phyloP scores from a whole-genome alignment of 2,797 vertebrate species.

The Premnoplex brunnescens region DNA sequence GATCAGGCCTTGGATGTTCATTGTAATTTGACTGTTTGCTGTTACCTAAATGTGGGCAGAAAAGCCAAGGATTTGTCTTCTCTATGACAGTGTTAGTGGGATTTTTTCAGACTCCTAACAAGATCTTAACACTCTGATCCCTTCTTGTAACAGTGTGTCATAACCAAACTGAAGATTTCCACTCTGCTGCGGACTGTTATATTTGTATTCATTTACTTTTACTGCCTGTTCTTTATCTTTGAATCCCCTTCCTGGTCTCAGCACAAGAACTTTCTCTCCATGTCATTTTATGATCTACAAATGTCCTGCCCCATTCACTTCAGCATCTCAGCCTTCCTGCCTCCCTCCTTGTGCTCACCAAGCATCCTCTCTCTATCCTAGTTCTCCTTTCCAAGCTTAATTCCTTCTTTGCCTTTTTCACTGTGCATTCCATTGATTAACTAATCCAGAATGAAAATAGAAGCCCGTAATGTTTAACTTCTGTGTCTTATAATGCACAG shows the following conservation, averaged over 20 bases:
- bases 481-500: not conserved
- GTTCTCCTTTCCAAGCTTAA: not conserved
- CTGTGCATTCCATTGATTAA: not conserved
- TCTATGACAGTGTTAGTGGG: not conserved
- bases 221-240: not conserved
- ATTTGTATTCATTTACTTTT: not conserved
- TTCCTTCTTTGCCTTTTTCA: not conserved
- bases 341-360: not conserved
- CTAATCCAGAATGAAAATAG: not conserved
- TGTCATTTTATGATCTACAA: not conserved
- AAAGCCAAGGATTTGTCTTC: not conserved
- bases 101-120: not conserved
- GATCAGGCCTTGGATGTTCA: rapidly evolving
- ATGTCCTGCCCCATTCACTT: not conserved
- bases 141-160: not conserved
- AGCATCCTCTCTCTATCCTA: not conserved
- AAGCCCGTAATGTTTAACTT: not conserved
- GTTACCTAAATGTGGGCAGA: rapidly evolving
- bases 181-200: not conserved
- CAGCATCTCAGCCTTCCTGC: too few species aligned
- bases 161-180: not conserved
- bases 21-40: not conserved
- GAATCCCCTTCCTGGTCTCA: not conserved
- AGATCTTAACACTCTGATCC: not conserved
- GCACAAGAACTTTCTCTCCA: not conserved